Base-by-base conservation (phyloP, 2,113 vertebrate species). In the Fregetta grallaria region DNA sequence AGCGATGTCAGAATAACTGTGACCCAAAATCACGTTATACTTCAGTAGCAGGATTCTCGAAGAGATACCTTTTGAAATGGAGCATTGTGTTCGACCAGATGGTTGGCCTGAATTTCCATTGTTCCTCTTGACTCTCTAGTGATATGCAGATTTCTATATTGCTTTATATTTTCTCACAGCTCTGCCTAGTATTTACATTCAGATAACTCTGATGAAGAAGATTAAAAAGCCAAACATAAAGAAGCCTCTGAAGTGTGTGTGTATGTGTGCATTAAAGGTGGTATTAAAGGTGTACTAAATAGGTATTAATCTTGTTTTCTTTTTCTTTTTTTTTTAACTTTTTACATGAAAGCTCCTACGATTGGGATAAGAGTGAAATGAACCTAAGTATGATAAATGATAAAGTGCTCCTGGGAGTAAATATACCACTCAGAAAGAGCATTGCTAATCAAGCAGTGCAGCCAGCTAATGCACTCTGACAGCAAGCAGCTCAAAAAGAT, bases 361-460 rank as follows among this genome's bases (percentile, higher is more conserved):
- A 97, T 79, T 96, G 87, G 93, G 90, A 92, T 95, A 97, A 95
- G 95, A 97, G 94, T 96, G 92, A 98, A 97, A 97, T 73, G 96
- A 97, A 86, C 87, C 23, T 96, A 97, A 98, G 95, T 97, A 86
- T 95, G 97, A 98, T 96, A 96, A 97, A 97, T 97, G 97, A 95
- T 96, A 95, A 98, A 97, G 92, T 84, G 34, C 89, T 94, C 70
- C 87, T 84, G 82, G 92, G 93, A 98, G 97, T 98, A 98, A 98
- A 97, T 97, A 98, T 34, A 86, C 81, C 85, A 68, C 94, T 95
- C 95, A 18, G 93, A 96, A 95, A 96, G 82, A 96, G 94, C 94
- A 72, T 40, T 96, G 90, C 96, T 98, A 97, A 98, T 97, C 97
- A 98, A 90, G 93, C 63, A 20, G 83, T 71, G 75, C 71, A 88